These are phyloP conservation scores for Beaufortia kweichowensis DNA, from an alignment of 2,113 vertebrate species.

Conservation along the genomic window DNA sequence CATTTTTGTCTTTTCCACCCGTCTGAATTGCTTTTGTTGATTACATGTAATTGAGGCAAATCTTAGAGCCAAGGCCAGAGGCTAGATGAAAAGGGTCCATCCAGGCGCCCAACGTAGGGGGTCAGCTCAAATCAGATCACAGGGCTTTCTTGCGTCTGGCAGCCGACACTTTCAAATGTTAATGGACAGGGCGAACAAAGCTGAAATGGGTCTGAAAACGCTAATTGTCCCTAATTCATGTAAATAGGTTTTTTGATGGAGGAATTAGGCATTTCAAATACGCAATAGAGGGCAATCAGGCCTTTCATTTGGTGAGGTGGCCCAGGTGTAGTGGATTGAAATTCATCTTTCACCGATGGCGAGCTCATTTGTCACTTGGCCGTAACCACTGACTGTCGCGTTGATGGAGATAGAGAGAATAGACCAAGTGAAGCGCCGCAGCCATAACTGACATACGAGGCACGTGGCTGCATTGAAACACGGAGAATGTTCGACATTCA, in stretches of 20 bases:
- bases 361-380: constrained; percentile 77
- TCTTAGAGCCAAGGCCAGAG: constrained; percentile 58
- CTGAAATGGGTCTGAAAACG: constrained; percentile 79
- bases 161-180: constrained; percentile 80
- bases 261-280: constrained; percentile 79
- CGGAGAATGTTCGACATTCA: neutral
- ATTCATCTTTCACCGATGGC: constrained; percentile 74
- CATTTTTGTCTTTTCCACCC: constrained; percentile 51
- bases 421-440: neutral
- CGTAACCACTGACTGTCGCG: constrained; percentile 61
- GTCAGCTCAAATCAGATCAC: constrained; percentile 72
- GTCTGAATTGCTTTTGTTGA: constrained; percentile 67
- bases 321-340: constrained; percentile 79
- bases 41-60: constrained; percentile 71
- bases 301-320: constrained; percentile 74
- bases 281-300: constrained; percentile 77
- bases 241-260: constrained; percentile 81
- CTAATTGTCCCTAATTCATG: constrained; percentile 81
- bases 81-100: constrained; percentile 61
- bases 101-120: constrained; percentile 62
- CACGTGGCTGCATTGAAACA: neutral
- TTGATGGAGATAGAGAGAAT: constrained; percentile 48
- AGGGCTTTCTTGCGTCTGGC: constrained; percentile 71
- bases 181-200: constrained; percentile 78
- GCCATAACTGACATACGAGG: neutral